Conservation (phyloP, 2,113 vertebrate species). For the Raja brachyura region DNA sequence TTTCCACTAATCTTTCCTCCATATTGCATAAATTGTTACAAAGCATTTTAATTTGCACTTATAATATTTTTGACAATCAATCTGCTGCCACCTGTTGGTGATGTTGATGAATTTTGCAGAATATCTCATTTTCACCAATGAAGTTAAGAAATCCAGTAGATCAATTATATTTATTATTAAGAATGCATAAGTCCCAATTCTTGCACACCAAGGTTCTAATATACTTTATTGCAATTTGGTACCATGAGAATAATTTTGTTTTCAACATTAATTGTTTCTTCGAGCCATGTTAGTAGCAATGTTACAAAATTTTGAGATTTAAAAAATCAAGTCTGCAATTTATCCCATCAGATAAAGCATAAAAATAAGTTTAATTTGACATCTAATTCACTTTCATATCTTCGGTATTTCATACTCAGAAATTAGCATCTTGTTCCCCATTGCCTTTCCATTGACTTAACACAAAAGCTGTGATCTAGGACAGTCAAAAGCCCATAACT, state of each 20-base stretch:
- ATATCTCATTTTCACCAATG: not conserved
- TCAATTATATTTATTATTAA: not conserved
- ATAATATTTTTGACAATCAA: not conserved
- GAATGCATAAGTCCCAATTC: not conserved
- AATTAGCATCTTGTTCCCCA: too few species aligned
- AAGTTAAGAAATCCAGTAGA: not conserved
- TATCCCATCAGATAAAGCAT: too few species aligned
- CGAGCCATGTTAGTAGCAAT: not conserved
- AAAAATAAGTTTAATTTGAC: too few species aligned
- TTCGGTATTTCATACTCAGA: too few species aligned
- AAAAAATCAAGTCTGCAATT: too few species aligned
- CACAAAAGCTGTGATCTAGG: too few species aligned
- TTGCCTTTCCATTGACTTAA: too few species aligned
- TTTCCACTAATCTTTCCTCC: not conserved
- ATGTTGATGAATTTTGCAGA: not conserved
- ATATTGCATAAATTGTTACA: not conserved
- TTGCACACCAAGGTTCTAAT: not conserved
- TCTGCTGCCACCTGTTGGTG: conserved; percentile 12
- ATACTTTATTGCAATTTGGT: not conserved
- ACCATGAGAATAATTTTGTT: not conserved
- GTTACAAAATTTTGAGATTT: too few species aligned
- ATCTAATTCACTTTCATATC: too few species aligned
- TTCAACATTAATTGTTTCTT: not conserved
- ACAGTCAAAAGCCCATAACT: too few species aligned
- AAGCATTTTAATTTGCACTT: not conserved